Evolutionary conservation across 53 echinoderm and acorn worm genomes (phyloP).

Genomic region (Holothuria scabra): DNA sequence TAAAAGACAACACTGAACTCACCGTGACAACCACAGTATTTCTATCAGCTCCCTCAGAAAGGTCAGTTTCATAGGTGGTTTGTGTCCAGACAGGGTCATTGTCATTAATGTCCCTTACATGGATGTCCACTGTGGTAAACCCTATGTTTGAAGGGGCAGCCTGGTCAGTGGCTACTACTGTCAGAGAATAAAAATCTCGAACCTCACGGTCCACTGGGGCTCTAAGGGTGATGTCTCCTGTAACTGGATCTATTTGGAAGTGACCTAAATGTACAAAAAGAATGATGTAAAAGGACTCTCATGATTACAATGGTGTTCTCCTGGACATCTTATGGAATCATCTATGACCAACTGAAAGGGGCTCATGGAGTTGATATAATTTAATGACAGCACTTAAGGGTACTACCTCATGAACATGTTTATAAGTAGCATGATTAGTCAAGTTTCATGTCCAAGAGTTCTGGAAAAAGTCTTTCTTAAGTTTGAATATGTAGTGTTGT

Average conservation of each 20-base stretch:
- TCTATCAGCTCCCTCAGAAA: slow-evolving; percentile 58
- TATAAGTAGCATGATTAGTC: too few relatives aligned
- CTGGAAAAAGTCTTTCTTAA: too few relatives aligned
- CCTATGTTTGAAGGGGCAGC: slow-evolving; percentile 62
- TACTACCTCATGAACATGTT: too few relatives aligned
- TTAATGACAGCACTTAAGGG: too few relatives aligned
- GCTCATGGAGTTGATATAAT: too few relatives aligned
- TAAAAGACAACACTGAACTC: background rate
- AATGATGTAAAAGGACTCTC: background rate
- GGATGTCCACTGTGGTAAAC: slow-evolving; percentile 63
- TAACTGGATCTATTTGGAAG: slow-evolving; percentile 73
- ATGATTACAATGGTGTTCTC: background rate
- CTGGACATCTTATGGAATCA: too few relatives aligned
- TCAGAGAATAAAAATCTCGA: slow-evolving; percentile 62
- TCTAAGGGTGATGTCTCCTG: slow-evolving; percentile 67
- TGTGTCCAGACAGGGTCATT: slow-evolving; percentile 73
- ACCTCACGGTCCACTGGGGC: slow-evolving; percentile 70
- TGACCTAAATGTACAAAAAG: slow-evolving; percentile 45
- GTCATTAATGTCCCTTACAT: slow-evolving; percentile 83
- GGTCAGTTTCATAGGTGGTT: slow-evolving; percentile 45
- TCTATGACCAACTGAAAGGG: too few relatives aligned
- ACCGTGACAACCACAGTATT: slow-evolving; percentile 74
- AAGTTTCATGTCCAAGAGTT: too few relatives aligned
- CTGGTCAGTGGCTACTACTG: slow-evolving; percentile 76
- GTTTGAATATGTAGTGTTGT: too few relatives aligned